Conservation (phyloP, 2,113 vertebrate genomes). For the Hucho hucho region DNA sequence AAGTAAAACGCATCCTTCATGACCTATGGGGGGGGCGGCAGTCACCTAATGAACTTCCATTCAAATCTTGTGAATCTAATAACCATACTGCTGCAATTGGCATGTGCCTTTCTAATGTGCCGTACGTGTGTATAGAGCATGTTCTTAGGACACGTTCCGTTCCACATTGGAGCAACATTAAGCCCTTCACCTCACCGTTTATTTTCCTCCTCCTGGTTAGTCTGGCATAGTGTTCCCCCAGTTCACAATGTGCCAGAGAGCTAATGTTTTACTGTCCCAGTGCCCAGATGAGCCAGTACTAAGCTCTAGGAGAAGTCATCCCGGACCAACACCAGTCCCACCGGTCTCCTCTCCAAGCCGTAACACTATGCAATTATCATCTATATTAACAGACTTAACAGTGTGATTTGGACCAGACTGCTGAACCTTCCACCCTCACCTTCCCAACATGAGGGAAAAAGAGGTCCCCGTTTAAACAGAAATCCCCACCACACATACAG, state of each 20-base stretch:
- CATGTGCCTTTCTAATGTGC: constrained; percentile 28
- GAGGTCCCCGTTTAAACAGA: neutral
- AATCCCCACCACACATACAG: constrained; percentile 1
- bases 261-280: constrained; percentile 13
- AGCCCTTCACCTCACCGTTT: neutral
- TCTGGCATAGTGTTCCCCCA: constrained; percentile 15
- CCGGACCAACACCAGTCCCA: constrained; percentile 18
- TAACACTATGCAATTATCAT: constrained; percentile 64
- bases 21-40: constrained; percentile 18
- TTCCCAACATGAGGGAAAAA: neutral
- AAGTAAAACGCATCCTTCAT: constrained; percentile 1
- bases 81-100: constrained; percentile 39
- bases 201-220: constrained; percentile 38
- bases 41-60: constrained; percentile 52
- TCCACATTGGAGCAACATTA: constrained; percentile 11
- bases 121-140: constrained; percentile 15
- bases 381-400: constrained; percentile 11
- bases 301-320: constrained; percentile 49
- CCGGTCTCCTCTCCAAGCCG: constrained; percentile 42
- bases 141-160: constrained; percentile 40
- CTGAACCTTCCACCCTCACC: neutral
- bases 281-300: constrained; percentile 1
- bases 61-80: constrained; percentile 52
- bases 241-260: constrained; percentile 9
- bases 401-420: neutral